phyloP scores from a whole-genome alignment of 1,140 invertebrate genomes.

The Pseudachorutes palmiensis region DNA sequence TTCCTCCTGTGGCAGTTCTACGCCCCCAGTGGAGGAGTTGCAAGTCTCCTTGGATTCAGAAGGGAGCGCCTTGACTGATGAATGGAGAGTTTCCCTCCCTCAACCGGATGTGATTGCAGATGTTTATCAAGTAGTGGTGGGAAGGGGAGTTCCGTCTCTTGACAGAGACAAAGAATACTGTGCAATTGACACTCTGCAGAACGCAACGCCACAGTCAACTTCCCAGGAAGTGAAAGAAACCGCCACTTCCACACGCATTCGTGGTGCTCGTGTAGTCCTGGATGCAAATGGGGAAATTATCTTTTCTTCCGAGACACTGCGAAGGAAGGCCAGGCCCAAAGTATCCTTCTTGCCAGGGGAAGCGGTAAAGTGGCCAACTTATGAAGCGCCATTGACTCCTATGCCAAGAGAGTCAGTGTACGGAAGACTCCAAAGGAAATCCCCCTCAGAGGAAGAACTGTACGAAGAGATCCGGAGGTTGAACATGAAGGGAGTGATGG shows the following conservation, averaged over 20 bases:
- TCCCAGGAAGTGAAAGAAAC: no score
- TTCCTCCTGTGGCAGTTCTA: conserved; percentile 33
- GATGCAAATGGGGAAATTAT: conserved; percentile 83
- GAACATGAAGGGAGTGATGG: conserved; percentile 35
- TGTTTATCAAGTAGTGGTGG: conserved; percentile 31
- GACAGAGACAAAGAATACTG: no score
- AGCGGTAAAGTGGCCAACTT: conserved; percentile 50
- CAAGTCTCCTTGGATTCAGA: conserved; percentile 28
- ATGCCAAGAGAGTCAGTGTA: conserved; percentile 36
- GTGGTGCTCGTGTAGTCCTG: conserved; percentile 68
- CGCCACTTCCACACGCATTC: conserved; percentile 22
- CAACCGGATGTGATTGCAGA: conserved; percentile 37
- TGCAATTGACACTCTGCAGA: no score
- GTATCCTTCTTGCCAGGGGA: conserved; percentile 70
- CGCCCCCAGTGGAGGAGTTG: conserved; percentile 29
- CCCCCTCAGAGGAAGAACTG: conserved; percentile 30
- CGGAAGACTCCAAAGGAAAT: conserved; percentile 28
- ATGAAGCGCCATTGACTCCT: conserved; percentile 21
- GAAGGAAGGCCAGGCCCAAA: conserved; percentile 53
- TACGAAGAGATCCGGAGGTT: conserved; percentile 36
- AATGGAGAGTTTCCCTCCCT: conserved; percentile 18
- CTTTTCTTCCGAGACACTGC: conserved; percentile 78
- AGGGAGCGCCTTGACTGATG: background rate
- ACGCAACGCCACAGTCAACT: no score
- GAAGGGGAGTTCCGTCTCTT: no score